phyloP scores from a whole-genome alignment of 2,113 vertebrate species.

The Mixornis gularis region DNA sequence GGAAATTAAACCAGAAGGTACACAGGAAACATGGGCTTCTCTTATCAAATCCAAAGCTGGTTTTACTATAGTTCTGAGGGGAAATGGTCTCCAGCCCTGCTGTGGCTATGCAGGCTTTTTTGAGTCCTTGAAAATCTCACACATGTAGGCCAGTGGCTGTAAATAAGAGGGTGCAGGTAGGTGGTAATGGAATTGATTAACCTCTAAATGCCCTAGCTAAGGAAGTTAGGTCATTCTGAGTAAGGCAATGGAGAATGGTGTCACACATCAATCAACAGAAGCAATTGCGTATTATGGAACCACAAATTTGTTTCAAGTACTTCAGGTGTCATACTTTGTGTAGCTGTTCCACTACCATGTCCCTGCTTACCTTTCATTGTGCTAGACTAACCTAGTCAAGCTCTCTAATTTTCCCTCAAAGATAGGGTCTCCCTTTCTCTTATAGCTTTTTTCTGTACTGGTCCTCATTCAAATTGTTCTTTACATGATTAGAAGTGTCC shows the following conservation, averaged over 20 bases:
- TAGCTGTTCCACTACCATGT: not conserved
- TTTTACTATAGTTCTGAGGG: not conserved
- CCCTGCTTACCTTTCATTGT: not conserved
- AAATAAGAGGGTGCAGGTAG: not conserved
- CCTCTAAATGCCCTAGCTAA: not conserved
- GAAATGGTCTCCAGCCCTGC: not conserved
- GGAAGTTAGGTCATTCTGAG: not conserved
- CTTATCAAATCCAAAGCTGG: not conserved
- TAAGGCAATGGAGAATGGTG: not conserved
- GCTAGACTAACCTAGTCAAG: not conserved
- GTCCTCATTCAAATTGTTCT: not conserved
- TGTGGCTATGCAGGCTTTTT: not conserved
- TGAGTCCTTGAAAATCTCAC: not conserved
- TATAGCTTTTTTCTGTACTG: not conserved
- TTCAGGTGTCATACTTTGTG: not conserved
- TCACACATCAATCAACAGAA: not conserved
- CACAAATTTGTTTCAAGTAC: not conserved
- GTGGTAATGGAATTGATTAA: not conserved
- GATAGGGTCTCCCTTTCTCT: not conserved
- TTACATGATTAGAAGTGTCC: not conserved
- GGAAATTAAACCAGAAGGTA: not conserved
- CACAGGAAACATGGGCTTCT: not conserved
- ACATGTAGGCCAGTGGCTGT: not conserved
- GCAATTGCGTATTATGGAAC: not conserved
- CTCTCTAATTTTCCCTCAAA: not conserved